Conservation (phyloP, 2,113 vertebrate genomes). For the Glaucidium brasilianum region DNA sequence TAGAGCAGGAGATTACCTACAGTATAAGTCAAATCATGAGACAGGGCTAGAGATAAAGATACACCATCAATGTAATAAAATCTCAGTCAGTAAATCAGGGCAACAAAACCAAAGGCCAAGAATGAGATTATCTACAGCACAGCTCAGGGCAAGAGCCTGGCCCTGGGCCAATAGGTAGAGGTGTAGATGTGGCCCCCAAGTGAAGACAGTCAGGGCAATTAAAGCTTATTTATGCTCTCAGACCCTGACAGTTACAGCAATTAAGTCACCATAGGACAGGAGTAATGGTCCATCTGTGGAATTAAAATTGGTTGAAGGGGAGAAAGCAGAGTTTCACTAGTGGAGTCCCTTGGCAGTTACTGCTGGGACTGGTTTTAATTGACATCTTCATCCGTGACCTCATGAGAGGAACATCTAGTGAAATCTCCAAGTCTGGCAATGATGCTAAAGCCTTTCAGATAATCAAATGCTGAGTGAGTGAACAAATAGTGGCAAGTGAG, state of each 20-base stretch:
- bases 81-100: not conserved
- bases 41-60: not conserved
- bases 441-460: not conserved
- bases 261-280: not conserved
- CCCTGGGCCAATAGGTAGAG: not conserved
- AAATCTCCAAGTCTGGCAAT: not conserved
- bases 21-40: not conserved
- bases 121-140: fast-evolving
- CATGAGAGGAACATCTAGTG: not conserved
- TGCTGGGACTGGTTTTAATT: not conserved
- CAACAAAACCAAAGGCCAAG: not conserved
- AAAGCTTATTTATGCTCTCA: not conserved
- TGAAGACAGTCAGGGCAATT: not conserved
- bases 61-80: not conserved
- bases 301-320: not conserved
- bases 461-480: not conserved
- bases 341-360: not conserved
- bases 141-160: not conserved
- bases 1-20: not conserved
- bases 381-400: not conserved
- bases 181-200: not conserved
- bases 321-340: not conserved
- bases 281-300: not conserved
- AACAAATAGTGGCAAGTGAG: not conserved
- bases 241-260: not conserved